Percentiles rank a stretch among this genome's conserved stretches.
phyloP scores from a whole-genome alignment of 2,888 invertebrate species.

The Drosophila nigritarsus region DNA sequence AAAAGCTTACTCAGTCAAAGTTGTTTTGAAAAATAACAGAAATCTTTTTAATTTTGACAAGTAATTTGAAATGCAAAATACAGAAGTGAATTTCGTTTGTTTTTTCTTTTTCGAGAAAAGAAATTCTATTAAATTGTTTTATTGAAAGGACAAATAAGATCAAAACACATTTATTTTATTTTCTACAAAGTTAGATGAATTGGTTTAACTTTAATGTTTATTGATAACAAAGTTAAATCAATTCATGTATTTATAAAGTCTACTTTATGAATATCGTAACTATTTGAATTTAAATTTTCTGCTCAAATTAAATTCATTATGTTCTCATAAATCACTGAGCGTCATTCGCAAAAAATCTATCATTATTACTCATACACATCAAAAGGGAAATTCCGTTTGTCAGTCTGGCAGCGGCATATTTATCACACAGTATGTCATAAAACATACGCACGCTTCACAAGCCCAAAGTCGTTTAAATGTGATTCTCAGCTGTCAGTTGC shows the following conservation, averaged over 20 bases:
- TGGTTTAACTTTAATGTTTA: not conserved
- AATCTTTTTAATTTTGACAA: not conserved
- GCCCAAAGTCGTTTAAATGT: conserved; percentile 23
- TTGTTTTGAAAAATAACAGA: not conserved
- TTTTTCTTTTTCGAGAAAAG: not conserved
- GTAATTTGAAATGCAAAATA: not conserved
- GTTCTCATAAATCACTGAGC: conserved; percentile 17
- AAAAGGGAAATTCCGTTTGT: conserved; percentile 12
- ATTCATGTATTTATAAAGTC: not conserved
- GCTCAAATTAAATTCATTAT: not conserved
- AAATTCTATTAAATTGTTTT: not conserved
- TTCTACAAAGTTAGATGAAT: not conserved
- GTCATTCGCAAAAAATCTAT: not conserved
- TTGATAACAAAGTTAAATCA: not conserved
- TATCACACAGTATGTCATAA: conserved; percentile 33
- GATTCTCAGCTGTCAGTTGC: conserved; percentile 50
- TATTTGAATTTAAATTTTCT: not conserved
- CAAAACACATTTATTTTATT: not conserved
- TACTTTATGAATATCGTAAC: not conserved
- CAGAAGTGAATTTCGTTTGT: not conserved
- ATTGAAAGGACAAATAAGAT: not conserved
- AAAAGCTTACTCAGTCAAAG: not conserved
- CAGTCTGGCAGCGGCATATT: conserved; percentile 9
- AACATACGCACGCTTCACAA: not conserved
- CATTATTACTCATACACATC: conserved; percentile 36